Evolutionary conservation across 2,113 vertebrate species (phyloP).

Genomic region (Indicator maculatus): DNA sequence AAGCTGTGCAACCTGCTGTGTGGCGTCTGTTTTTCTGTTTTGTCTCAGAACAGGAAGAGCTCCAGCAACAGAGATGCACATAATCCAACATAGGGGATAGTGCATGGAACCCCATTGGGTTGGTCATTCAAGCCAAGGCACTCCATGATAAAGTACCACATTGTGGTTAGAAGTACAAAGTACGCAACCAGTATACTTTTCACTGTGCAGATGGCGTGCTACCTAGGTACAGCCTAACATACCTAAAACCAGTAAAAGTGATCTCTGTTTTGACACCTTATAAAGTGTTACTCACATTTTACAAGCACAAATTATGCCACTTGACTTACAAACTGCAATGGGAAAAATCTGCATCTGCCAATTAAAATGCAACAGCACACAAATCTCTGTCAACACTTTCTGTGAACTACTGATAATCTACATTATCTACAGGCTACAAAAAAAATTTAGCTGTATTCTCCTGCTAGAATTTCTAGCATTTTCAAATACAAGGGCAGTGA

Average conservation of each 20-base stretch:
- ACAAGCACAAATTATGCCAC: not conserved
- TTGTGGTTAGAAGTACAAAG: not conserved
- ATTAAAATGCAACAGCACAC: not conserved
- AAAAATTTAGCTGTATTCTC: constrained; percentile 7
- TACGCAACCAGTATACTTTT: not conserved
- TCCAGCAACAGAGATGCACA: constrained; percentile 5
- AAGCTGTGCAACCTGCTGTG: constrained; percentile 19
- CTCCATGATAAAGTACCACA: not conserved
- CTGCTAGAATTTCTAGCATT: constrained; percentile 17
- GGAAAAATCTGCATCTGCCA: not conserved
- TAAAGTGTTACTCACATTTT: not conserved
- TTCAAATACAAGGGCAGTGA: constrained; percentile 6
- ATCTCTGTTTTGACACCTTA: not conserved
- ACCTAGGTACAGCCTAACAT: not conserved
- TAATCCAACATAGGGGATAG: constrained; percentile 1
- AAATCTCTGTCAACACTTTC: not conserved
- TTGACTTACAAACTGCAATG: not conserved
- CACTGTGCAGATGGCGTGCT: not conserved
- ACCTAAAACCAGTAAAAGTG: not conserved
- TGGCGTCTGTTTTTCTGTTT: constrained; percentile 31
- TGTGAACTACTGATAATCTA: not conserved
- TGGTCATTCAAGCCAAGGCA: not conserved
- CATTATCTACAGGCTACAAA: not conserved
- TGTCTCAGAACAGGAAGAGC: not conserved
- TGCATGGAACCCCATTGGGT: not conserved